Base-by-base conservation (phyloP, 2,888 invertebrate species). In the Agrochola macilenta region DNA sequence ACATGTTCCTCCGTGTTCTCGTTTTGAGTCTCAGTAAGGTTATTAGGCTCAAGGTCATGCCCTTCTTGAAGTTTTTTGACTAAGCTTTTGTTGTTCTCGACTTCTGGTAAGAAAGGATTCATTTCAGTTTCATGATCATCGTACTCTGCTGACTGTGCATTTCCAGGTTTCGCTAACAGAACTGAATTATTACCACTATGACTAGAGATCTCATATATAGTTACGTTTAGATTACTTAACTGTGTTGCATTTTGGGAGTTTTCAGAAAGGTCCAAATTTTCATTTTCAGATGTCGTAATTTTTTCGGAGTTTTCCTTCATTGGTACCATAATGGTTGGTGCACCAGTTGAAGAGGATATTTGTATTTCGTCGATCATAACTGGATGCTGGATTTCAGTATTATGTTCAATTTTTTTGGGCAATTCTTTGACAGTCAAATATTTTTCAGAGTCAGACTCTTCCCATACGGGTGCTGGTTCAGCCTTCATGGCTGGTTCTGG, bases 21-120 rank as follows among this genome's bases (percentile, higher is more conserved):
- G 83, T 95, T 95, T 91, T 96, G 97, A 71, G 94, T 96, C 89
- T 95, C 96, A 82, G 95, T 97, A 83, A 94, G 83, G 85, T 92
- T 96, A 35, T 87, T 90, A 2, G 94, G 94, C 82, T 97, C 96
- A 71, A 97, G 88, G 83, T 97, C 97, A 87, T 97, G 96, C 3
- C 97, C 97, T 87, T 97, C 97, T 92, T 97, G 97, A n/a, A 97
- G 92, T 88, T 97, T 97, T 89, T 97, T 97, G 2, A 97, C 96
- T 54, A 97, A 94, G 23, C 96, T 97, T 86, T 97, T 97, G 89
- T 97, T 97, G 83, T 97, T 97, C 91, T 97, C 97, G 30, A 97
- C 95, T 89, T 98, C 98, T 12, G 98, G 97, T 87, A 98, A 93
- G 89, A 98, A 98, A 9, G 98, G 98, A 80, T 97, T 97, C 97